A percentile compares a stretch with the other conserved stretches of the same genome.
Conservation (phyloP, 2,113 vertebrate genomes). For the Carettochelys insculpta region DNA sequence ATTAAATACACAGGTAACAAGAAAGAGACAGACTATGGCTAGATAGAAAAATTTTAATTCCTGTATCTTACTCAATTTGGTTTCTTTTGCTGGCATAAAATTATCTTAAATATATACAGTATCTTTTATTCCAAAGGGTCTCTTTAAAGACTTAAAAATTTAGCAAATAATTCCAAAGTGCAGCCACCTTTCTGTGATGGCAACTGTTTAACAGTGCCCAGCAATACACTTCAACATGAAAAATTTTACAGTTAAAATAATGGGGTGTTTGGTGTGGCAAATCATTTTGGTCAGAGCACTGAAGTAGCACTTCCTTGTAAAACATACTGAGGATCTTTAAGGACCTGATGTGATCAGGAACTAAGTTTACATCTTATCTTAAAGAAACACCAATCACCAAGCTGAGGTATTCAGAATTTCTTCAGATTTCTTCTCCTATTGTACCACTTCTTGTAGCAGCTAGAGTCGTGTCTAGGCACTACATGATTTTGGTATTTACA, state of each 20-base stretch:
- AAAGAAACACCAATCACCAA: neutral
- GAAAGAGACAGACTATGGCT: neutral
- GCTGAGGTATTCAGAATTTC: neutral
- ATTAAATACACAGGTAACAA: neutral
- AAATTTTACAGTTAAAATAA: constrained; percentile 8
- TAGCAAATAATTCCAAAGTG: neutral
- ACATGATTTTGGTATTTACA: neutral
- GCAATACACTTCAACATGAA: neutral
- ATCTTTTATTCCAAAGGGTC: neutral
- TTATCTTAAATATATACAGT: neutral
- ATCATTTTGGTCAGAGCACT: neutral
- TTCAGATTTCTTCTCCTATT: constrained; percentile 1
- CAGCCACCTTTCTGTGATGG: neutral
- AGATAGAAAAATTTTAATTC: neutral
- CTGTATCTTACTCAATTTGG: neutral
- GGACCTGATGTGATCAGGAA: neutral
- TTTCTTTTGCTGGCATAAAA: neutral
- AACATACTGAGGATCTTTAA: neutral
- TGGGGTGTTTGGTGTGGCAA: neutral
- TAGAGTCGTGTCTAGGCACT: neutral
- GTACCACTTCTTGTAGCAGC: neutral
- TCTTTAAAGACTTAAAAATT: neutral
- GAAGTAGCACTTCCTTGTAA: neutral
- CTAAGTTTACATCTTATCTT: neutral
- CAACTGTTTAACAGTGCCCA: neutral